A percentile compares a stretch with the other conserved stretches of the same genome.
Conservation (phyloP, 2,888 invertebrate genomes). For the Meganola albula region DNA sequence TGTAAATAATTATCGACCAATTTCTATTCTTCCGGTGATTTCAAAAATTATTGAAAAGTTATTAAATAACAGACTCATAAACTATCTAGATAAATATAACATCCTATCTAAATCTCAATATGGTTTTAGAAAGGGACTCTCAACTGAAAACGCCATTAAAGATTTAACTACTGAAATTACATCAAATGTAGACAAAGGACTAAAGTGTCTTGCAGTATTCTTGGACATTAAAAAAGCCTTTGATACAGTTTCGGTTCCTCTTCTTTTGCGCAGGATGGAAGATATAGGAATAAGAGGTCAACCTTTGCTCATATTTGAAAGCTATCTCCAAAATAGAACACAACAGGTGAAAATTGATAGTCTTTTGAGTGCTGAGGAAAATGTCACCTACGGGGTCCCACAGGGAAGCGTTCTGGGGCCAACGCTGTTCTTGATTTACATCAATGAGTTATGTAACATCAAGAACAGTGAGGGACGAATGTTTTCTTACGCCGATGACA, state of each 20-base stretch:
- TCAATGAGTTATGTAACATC: conserved; percentile 4
- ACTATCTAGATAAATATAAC: too few relatives aligned
- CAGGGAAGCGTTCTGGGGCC: conserved; percentile 6
- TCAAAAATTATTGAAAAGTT: too few relatives aligned
- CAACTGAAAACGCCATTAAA: too few relatives aligned
- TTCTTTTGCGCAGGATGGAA: not conserved
- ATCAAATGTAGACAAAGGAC: too few relatives aligned
- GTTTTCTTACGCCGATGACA: conserved; percentile 9
- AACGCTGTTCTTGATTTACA: conserved; percentile 7
- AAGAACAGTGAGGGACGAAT: not conserved
- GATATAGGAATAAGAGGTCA: not conserved
- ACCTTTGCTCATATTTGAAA: not conserved
- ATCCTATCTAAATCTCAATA: too few relatives aligned
- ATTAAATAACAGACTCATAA: too few relatives aligned
- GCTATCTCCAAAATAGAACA: not conserved
- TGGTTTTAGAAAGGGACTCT: too few relatives aligned
- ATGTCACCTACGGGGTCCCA: not conserved
- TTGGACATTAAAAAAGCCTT: conserved; percentile 3
- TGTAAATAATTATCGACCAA: too few relatives aligned
- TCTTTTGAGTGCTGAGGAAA: not conserved
- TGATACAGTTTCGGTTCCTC: not conserved
- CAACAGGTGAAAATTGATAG: not conserved
- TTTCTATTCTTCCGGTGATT: too few relatives aligned
- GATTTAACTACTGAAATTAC: too few relatives aligned
- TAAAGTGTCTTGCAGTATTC: too few relatives aligned